Percentiles rank a stretch among this genome's conserved stretches.
These are phyloP conservation scores for Hypanus sabinus DNA, from an alignment of 2,113 vertebrate species.

Conservation along the genomic window DNA sequence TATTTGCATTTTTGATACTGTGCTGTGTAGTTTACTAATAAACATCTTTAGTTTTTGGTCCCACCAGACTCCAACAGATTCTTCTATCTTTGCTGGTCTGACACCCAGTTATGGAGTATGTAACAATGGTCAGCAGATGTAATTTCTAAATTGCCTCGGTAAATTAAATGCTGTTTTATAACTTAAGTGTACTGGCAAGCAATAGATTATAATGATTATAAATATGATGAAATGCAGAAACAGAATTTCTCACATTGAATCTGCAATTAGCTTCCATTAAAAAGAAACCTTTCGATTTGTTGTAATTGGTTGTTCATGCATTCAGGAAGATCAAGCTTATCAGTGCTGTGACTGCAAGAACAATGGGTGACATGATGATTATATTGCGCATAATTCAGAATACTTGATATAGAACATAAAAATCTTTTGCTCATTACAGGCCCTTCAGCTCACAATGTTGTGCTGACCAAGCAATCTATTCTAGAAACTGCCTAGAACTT, in stretches of 20 bases:
- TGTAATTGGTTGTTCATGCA: not conserved
- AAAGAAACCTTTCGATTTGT: not conserved
- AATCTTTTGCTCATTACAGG: too few species aligned
- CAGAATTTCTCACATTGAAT: not conserved
- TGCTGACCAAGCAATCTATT: too few species aligned
- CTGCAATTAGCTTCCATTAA: constrained; percentile 21
- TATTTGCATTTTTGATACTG: too few species aligned
- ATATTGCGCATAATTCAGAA: not conserved
- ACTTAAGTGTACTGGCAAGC: not conserved
- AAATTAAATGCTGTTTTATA: not conserved
- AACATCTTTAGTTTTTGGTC: too few species aligned
- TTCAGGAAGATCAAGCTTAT: not conserved
- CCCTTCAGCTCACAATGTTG: too few species aligned
- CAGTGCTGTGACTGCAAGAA: not conserved
- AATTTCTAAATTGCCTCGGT: constrained; percentile 1
- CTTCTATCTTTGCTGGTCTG: too few species aligned
- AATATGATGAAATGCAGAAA: not conserved
- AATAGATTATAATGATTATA: constrained; percentile 2
- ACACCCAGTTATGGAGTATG: too few species aligned
- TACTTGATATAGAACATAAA: too few species aligned
- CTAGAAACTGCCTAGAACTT: too few species aligned
- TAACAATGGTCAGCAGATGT: not conserved
- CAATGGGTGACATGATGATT: not conserved
- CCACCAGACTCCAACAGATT: too few species aligned
- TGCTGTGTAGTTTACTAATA: too few species aligned